Evolutionary conservation across 2,888 invertebrate genomes (phyloP), one percentile per base, ranked within the genome.

Genomic region (Scaptomyza polygonia): DNA sequence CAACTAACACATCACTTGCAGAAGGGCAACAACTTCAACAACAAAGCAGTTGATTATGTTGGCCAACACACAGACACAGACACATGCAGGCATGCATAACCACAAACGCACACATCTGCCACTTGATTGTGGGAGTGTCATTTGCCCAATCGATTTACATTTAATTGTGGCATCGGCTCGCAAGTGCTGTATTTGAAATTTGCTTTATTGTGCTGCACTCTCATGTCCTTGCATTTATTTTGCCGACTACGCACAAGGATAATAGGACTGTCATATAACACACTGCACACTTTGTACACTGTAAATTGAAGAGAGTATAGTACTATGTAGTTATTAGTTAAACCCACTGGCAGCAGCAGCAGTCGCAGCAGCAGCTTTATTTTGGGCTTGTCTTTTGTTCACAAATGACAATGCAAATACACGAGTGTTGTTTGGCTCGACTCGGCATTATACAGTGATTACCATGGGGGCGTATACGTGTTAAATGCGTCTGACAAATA

Each of bases 341-440:
- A 86, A 51, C 87, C 87, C 87, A 78, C 71, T 67, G 81, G 78
- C 78, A 65, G 51, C 62, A 70, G 8, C 14, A 36, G 7, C 36
- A 70, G 8, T 8, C 14, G 7, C 36, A 36, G 36, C 36, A 36
- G 36, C 34, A 16, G 64, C 71, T 73, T 77, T 67, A 59, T 57
- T 76, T 61, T 39, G 48, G 52, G 47, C n/a, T 77, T 67, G 67
- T 77, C 80, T 81, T 80, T 80, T 80, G 80, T 80, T 74, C 71
- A 64, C 85, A 86, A 84, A 81, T 80, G 80, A 86, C 87, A 80
- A 86, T 80, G 87, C 80, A 80, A 86, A 84, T 86, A 77, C 36
- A 65, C 52, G 49, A 61, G 40, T 54, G 68, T 42, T 80, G 82
- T 81, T 84, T 81, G 72, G 52, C 77, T 56, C 48, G 27, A 45